Conservation (phyloP, 2,888 invertebrate species). For the Malacosoma neustria region DNA sequence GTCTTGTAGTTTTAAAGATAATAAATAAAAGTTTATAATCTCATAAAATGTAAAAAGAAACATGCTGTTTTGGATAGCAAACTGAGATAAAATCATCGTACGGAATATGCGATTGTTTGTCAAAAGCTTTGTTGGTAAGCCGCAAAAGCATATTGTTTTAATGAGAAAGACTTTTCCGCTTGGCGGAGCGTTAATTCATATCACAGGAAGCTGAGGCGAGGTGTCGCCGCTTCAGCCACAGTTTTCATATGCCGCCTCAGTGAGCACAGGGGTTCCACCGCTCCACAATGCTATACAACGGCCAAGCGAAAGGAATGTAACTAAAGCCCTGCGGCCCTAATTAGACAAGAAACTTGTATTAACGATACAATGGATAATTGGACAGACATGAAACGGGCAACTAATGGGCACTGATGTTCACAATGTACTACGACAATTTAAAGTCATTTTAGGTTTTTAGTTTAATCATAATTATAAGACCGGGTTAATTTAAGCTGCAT, state of each 20-base stretch:
- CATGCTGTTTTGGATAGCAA: no score
- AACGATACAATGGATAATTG: background rate
- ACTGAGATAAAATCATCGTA: no score
- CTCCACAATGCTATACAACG: background rate
- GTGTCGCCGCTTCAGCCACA: slow-evolving; percentile 14
- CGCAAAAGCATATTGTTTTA: slow-evolving; percentile 30
- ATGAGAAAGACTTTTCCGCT: slow-evolving; percentile 45
- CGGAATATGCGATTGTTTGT: background rate
- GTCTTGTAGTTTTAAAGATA: no score
- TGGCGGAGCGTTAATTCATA: slow-evolving; percentile 45
- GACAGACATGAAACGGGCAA: background rate
- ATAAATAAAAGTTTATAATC: no score
- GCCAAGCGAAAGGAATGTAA: background rate
- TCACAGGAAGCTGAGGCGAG: slow-evolving; percentile 30
- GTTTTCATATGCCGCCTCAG: background rate
- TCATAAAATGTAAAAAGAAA: no score
- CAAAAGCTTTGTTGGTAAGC: slow-evolving; percentile 3
- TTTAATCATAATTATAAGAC: no score
- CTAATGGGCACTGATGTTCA: background rate
- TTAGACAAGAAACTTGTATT: background rate
- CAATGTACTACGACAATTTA: no score
- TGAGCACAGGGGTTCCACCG: background rate
- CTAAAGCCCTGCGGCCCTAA: background rate
- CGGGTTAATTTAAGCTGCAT: no score
- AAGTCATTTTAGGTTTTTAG: no score